Evolutionary conservation across 2,888 invertebrate genomes (phyloP), one percentile per base, ranked within the genome.

Genomic region (Scaeva pyrastri): DNA sequence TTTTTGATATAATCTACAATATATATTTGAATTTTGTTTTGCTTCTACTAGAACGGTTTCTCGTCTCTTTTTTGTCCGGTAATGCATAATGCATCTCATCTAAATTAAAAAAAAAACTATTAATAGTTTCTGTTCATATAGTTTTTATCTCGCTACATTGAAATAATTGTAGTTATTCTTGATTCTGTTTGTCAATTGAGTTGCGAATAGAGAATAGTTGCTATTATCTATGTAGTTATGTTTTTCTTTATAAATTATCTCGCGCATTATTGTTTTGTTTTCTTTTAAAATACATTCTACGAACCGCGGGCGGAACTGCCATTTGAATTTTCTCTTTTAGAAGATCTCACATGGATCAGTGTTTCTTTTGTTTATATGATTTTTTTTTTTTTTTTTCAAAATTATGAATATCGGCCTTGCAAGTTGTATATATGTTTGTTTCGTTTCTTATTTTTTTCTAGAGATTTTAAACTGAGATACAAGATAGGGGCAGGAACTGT

Each of bases 131-230:
- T 70, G 52, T 43, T 64, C 31, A 64, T 62, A 23, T 5, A 62
- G 26, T 64, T 45, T 39, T 36, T 74, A 71, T 72, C n/a, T 52
- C 52, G 52, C 23, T n/a, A 52, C 26, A 52, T 71, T 60, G 14
- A 21, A 58, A 39, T 58, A 39, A 80, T 75, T 21, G 71, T 70
- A 55, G 31, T 76, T 60, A 23, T 16, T 31, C 1, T 56, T 60
- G 26, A 45, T 50, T 85, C 36, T 74, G 41, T 31, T 62, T 41
- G 50, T 74, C 52, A 72, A 56, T 71, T 68, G 78, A 77, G 52
- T 82, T 77, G 73, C 58, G 82, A 86, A 86, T 86, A 86, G 86
- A 86, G 86, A 82, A 82, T 86, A 86, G 86, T 86, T 86, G 86
- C 86, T 86, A 86, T 86, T 86, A 86, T 86, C 86, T 86, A 86